Evolutionary conservation across 1,140 invertebrate species (phyloP), one percentile per base, ranked within the genome.

Genomic region (Drosophila fuyamai): DNA sequence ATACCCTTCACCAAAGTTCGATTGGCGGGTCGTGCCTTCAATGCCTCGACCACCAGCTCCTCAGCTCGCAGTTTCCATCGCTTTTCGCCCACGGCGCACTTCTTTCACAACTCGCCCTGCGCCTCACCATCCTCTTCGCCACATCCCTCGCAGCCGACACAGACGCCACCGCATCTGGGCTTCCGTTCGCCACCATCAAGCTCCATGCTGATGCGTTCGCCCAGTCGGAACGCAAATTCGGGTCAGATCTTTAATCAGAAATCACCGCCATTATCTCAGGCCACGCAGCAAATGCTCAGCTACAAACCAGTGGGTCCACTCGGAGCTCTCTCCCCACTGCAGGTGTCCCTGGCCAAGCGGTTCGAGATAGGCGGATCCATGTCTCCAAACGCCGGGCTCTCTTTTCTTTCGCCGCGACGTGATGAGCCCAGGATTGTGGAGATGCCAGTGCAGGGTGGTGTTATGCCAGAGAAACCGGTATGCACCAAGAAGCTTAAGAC

Each of bases 1-100:
- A 95, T 97, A 75, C 96, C 96, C 44, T 97, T 96, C 89, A 95
- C 91, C 4, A 92, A 92, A 56, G 81, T 92, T 90, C 81, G 91
- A 3, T 74, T 71, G 9, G 82, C 85, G 13, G 84, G 74, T 18
- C 79, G 85, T 29, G 72, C 84, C 0, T 88, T 88, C 23, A 82
- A 67, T 55, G 41, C 82, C 4, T 76, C 82, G 1, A 18, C 66
- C 0, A 53, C 65, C 27, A 79, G 63, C 13, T 76, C 86, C 0
- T 56, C 81, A 1, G 40, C 81, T 6, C 86, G 86, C n/a, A 85
- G 59, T 54, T 56, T 90, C 16, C 72, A 84, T 71, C 63, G 75
- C 5, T 76, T 88, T 29, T 91, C 71, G 18, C 86, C 75, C 3
- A 89, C 76, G 4, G 79, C 81, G 12, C 90, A 91, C 36, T 85